These are phyloP conservation scores for Hormiphora californensis DNA, from an alignment of 37 sponge, comb jelly and placozoan genomes.

Conservation along the genomic window DNA sequence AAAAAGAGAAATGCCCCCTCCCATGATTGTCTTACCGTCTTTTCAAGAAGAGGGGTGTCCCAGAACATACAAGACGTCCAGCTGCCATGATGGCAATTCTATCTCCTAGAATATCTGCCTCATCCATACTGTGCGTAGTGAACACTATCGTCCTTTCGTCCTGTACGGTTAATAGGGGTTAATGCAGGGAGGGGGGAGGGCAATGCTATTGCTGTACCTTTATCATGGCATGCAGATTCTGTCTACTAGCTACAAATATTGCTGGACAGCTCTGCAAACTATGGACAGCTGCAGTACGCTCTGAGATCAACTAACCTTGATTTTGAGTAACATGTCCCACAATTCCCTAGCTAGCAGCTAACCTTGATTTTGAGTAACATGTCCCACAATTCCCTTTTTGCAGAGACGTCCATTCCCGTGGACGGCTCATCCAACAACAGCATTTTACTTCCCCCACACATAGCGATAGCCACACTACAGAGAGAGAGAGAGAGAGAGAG, in stretches of 20 bases:
- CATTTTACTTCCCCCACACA: constrained; percentile 75
- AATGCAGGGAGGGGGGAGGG: no score
- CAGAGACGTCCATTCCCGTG: constrained; percentile 68
- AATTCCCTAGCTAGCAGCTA: neutral
- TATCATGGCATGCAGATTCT: no score
- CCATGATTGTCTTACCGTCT: constrained; percentile 61
- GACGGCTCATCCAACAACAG: constrained; percentile 93
- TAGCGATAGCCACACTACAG: constrained; percentile 68
- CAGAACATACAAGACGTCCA: constrained; percentile 70
- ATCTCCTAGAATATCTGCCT: constrained; percentile 94
- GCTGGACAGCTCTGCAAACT: no score
- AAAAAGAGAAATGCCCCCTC: no score
- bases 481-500: no score
- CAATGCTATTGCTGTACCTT: no score
- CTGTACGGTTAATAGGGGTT: no score
- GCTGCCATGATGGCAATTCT: constrained; percentile 94
- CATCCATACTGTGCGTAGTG: constrained; percentile 61
- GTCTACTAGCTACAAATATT: no score
- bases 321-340: constrained; percentile 16
- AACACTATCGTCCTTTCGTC: neutral
- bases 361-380: constrained; percentile 16
- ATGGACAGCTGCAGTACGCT: no score
- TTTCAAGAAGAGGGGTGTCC: constrained; percentile 89
- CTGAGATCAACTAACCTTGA: neutral
- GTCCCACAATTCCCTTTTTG: constrained; percentile 17